Conservation (phyloP, 2,888 invertebrate species). For the Hydraecia micacea region DNA sequence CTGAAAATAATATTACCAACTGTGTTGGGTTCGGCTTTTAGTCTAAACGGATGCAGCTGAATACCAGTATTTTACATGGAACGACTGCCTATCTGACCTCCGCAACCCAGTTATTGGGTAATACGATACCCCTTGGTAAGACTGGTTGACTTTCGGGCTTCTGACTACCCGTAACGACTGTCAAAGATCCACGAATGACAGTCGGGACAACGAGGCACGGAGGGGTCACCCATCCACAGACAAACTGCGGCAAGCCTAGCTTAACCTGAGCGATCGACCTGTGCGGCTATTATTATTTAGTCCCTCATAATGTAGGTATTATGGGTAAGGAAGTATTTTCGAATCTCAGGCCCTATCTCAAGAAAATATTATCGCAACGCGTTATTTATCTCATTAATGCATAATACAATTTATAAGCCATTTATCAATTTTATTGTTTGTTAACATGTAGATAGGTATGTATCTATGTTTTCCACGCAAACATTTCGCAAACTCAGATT, state of each 20-base stretch:
- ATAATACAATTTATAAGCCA: not conserved
- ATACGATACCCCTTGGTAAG: no score
- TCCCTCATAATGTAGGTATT: not conserved
- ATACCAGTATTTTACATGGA: no score
- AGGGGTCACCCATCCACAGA: no score
- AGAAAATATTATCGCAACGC: slow-evolving; percentile 1
- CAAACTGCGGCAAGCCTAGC: no score
- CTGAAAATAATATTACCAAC: not conserved
- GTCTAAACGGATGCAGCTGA: not conserved
- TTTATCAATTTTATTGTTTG: slow-evolving; percentile 29
- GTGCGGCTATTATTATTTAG: no score
- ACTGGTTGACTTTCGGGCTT: no score
- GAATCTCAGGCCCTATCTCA: not conserved
- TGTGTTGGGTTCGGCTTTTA: not conserved
- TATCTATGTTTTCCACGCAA: slow-evolving; percentile 13
- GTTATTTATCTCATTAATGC: slow-evolving; percentile 3
- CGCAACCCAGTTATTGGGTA: no score
- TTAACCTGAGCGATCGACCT: no score
- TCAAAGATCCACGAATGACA: no score
- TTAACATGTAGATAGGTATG: not conserved
- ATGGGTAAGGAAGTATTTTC: not conserved
- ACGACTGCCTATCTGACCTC: no score
- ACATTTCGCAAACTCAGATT: slow-evolving; percentile 7
- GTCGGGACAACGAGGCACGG: no score
- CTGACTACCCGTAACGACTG: no score